Base-by-base conservation (phyloP, 2,113 vertebrate species). In the Chlamydotis undulata region DNA sequence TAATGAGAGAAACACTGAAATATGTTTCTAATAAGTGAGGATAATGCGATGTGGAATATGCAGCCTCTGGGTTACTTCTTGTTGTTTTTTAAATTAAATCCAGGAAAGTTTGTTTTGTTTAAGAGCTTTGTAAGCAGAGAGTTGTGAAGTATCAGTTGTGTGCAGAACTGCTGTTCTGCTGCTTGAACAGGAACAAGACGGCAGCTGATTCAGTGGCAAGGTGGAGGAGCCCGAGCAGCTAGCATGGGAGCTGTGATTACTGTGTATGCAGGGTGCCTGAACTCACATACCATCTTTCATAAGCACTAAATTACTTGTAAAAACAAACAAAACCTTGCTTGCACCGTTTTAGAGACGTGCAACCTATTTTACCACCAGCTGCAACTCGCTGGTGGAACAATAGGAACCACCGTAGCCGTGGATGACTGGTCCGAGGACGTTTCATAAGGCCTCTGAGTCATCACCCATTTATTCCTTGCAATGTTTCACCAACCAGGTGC, bases 391-490 rank as follows among this genome's bases (percentile, higher is more conserved):
- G 52, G 68, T 84, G 87, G 92, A 95, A 82, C 91, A 93, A 75
- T 31, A 26, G 79, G 75, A 93, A 37, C 75, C 82, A 57, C 43
- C 8, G 13, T 13, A 76, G 57, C 61, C 53, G 55, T 0, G 1
- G 73, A 49, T 90, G 81, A 60, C 56, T 74, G 90, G 19, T 69
- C 82, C 1, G 12, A 67, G 55, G 60, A 33, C 37, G 61, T 93
- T 97, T 93, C 75, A 24, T 39, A 70, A 94, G 61, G 55, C 47
- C 50, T 87, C 95, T 95, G 95, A 95, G 65, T 96, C 95, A 97
- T 59, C 73, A 63, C 79, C 73, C 4, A 2, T 65, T 31, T 73
- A 55, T 82, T 73, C 12, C 2, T 67, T 81, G 83, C 43, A 53
- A 35, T 67, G 61, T 93, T 94, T 80, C 65, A 83, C 75, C 64